Conservation (phyloP, 2,113 vertebrate species). For the Cyphomyrus discorhynchus region DNA sequence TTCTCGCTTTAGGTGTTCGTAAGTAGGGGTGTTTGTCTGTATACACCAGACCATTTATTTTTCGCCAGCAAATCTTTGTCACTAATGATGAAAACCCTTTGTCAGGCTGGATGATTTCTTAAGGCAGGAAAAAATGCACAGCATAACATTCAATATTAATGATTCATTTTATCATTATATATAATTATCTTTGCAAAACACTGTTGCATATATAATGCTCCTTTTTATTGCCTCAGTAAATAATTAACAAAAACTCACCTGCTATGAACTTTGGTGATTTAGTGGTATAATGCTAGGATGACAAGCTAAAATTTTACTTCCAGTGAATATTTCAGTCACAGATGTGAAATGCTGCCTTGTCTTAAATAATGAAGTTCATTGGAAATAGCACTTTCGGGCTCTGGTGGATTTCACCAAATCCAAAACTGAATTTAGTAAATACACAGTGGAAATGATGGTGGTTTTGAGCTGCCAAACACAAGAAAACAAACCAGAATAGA, state of each 20-base stretch:
- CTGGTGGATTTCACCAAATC: conserved; percentile 27
- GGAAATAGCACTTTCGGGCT: conserved; percentile 37
- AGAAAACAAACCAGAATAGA: neutral
- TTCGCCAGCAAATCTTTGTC: neutral
- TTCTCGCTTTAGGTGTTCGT: neutral
- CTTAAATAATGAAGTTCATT: conserved; percentile 37
- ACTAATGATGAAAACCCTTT: neutral
- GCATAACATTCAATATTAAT: neutral
- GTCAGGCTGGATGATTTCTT: neutral
- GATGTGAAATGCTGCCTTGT: conserved; percentile 39
- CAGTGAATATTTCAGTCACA: conserved; percentile 25
- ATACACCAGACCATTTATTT: neutral
- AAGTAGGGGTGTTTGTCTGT: neutral
- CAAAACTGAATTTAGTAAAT: conserved; percentile 27
- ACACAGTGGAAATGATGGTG: conserved; percentile 12
- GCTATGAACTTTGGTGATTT: neutral
- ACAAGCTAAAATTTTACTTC: conserved; percentile 15
- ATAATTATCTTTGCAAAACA: neutral
- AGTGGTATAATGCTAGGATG: neutral
- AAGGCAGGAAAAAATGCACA: neutral
- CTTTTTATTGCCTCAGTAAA: neutral
- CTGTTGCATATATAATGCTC: neutral
- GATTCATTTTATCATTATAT: neutral
- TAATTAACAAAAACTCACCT: neutral
- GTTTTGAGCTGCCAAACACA: conserved; percentile 10